phyloP scores from a whole-genome alignment of 2,888 invertebrate genomes.

The Drosophila mulleri region DNA sequence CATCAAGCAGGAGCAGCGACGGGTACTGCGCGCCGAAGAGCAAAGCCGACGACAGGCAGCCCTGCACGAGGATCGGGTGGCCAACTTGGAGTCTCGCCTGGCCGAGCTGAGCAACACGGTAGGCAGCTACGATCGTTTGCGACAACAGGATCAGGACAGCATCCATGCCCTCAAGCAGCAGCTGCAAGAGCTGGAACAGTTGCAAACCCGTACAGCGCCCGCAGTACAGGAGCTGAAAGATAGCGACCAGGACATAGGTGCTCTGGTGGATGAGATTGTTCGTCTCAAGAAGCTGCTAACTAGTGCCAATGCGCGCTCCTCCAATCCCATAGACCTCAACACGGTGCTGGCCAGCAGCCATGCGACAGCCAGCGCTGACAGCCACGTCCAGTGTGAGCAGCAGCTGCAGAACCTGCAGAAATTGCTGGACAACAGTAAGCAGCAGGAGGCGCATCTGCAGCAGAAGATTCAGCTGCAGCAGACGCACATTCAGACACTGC shows the following conservation, averaged over 20 bases:
- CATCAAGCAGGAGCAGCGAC: constrained; percentile 90
- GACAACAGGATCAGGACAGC: constrained; percentile 90
- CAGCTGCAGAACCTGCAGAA: constrained; percentile 88
- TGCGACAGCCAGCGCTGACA: constrained; percentile 48
- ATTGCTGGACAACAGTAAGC: constrained; percentile 88
- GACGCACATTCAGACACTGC: constrained; percentile 88
- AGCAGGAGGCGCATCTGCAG: constrained; percentile 68
- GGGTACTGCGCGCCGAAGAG: constrained; percentile 90
- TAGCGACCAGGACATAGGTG: constrained; percentile 85
- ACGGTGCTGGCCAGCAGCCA: constrained; percentile 85
- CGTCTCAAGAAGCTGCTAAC: constrained; percentile 88
- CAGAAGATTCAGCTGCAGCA: constrained; percentile 85
- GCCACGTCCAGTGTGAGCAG: constrained; percentile 88
- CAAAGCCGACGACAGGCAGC: constrained; percentile 89
- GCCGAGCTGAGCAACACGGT: constrained; percentile 92
- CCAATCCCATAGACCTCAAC: constrained; percentile 87
- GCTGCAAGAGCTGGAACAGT: constrained; percentile 73
- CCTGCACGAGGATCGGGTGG: constrained; percentile 91
- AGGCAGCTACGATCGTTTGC: constrained; percentile 90
- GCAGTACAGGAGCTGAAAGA: constrained; percentile 79
- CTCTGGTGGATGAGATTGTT: constrained; percentile 88
- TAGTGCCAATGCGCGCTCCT: constrained; percentile 87
- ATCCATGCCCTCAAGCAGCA: constrained; percentile 87
- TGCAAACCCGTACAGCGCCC: constrained; percentile 37
- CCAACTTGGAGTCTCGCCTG: constrained; percentile 90